phyloP scores from a whole-genome alignment of 2,113 vertebrate genomes.

The Cynocephalus volans region DNA sequence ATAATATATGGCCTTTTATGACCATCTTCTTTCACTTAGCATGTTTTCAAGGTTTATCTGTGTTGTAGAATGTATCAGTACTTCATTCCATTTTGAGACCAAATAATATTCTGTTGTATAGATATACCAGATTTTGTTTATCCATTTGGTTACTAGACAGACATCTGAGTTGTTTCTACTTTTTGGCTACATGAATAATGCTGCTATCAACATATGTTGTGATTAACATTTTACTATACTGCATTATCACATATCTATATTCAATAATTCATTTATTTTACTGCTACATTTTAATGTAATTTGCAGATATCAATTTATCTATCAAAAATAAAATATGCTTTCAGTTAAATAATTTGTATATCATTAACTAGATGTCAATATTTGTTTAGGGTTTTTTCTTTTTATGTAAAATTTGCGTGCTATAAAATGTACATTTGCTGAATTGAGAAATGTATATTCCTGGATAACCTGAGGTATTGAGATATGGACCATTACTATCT shows the following conservation, averaged over 20 bases:
- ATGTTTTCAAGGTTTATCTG: not conserved
- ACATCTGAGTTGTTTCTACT: not conserved
- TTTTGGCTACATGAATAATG: not conserved
- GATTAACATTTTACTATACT: not conserved
- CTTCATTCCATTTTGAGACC: not conserved
- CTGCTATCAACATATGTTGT: not conserved
- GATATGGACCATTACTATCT: not conserved
- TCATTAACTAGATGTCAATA: not conserved
- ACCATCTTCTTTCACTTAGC: not conserved
- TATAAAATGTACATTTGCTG: not conserved
- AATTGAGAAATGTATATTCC: not conserved
- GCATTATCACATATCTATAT: not conserved
- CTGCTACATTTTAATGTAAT: not conserved
- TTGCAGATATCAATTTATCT: not conserved
- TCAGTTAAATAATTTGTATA: not conserved
- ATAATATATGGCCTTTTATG: not conserved
- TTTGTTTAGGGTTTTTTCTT: not conserved
- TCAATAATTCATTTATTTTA: not conserved
- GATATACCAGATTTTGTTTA: not conserved
- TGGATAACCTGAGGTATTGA: not conserved
- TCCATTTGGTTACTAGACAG: not conserved
- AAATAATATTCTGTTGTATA: not conserved
- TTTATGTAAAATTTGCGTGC: constrained; percentile 15
- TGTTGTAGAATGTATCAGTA: not conserved
- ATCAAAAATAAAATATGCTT: not conserved